Base-by-base conservation (phyloP, 2,888 invertebrate genomes). In the Hypselothyrea guttata region DNA sequence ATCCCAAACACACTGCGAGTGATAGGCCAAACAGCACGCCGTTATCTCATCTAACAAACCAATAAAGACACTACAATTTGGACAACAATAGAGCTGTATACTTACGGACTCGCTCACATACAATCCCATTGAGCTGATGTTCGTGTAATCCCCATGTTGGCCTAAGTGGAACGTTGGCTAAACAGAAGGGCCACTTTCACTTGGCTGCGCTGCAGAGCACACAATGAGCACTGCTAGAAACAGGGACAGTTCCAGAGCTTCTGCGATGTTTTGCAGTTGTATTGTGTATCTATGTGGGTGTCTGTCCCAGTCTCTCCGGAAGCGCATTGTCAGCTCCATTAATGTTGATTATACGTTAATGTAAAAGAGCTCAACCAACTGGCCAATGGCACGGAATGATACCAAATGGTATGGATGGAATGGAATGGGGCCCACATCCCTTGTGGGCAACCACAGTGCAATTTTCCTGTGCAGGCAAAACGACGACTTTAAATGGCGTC, bases 281-380 rank as follows among this genome's bases (percentile, higher is more conserved):
- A 46, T 44, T 38, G 42, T 47, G 28, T 41, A 41, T 15, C 8
- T 15, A 53, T 22, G 52, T 16, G n/a, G 38, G 49, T 15, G 57
- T 62, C 3, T 61, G 72, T 57, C 42, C 62, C 46, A 40, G 37
- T 52, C 51, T 72, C 73, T 73, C 44, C 69, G 76, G 68, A 64
- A 74, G 77, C 74, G 71, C 77, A 76, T 77, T 81, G 77, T 81
- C 77, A 71, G 77, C 66, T 71, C 76, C 79, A 79, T 81, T 81
- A 79, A 79, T 83, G 85, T 83, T 81, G 83, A 84, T 81, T 84
- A 83, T 78, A 71, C 79, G 75, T 71, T 78, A 77, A 84, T 78
- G 78, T 63, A 59, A 63, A 42, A 44, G 56, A 67, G 53, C 71
- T 58, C 42, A 44, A 9, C 53, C 63, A 52, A 48, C 56, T 53